Base-by-base conservation (phyloP, 1,140 invertebrate genomes). In the Caenorhabditis remanei region DNA sequence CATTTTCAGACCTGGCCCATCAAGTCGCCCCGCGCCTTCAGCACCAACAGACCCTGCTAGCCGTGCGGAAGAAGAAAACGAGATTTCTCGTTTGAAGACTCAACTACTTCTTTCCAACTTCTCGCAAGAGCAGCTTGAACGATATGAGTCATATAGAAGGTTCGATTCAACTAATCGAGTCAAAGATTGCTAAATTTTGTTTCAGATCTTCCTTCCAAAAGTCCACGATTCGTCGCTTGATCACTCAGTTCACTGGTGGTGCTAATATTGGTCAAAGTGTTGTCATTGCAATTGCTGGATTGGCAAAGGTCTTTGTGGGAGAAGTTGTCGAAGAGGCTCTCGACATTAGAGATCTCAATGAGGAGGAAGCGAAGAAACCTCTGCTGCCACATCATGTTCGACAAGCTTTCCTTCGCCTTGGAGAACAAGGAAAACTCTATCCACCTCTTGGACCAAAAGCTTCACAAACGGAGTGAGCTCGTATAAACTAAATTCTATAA, bases 111-210 rank as follows among this genome's bases (percentile, higher is more conserved):
- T 88, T 8, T 88, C 87, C 9, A 88, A 88, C 56, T 88, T 88
- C 58, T 79, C 63, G 3, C 87, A 88, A 67, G 87, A 88, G 46
- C 87, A 88, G 21, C 65, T 88, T 0, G 86, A 71, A 16, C 61
- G 87, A 7, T 88, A 88, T 58, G 87, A 88, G 55, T 50, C 87
- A 14, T 88, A 88, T 32, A 84, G 87, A 85, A 40, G 87, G 87
- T 87, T 75, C 0, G 4, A 24, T 11, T 21, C 13, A 43, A 43
- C 9, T 19, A 40, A 14, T 0, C 41, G 41, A 14, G 6, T 21
- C 14, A 32, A 32, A 11, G 24, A n/a, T 6, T 19, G n/a, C 14
- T n/a, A n/a, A 24, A 79, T 79, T 9, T 50, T 21, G 4, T 24
- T 79, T n/a, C 21, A 79, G 71, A 48, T 79, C 71, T 21, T 79